Evolutionary conservation across 2,797 vertebrate species (phyloP).

Genomic region (Nannoperca australis): DNA sequence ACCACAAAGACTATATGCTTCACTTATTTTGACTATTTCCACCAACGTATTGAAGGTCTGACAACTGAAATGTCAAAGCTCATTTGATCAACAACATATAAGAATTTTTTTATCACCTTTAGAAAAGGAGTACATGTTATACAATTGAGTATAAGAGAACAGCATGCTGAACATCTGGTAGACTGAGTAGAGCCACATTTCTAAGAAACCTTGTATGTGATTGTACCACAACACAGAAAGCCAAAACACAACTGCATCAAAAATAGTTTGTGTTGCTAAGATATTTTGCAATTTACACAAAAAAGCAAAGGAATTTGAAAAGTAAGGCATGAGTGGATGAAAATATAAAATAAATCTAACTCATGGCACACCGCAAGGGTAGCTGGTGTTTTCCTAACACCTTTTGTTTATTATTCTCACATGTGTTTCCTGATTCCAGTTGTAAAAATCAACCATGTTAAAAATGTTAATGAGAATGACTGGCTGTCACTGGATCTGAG

Average conservation of each 20-base stretch:
- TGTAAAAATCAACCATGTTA: not conserved
- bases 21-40: not conserved
- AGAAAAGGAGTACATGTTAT: not conserved
- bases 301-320: not conserved
- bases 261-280: not conserved
- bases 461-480: not conserved
- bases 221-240: not conserved
- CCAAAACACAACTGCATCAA: too few relatives aligned
- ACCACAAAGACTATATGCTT: not conserved
- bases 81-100: too few relatives aligned
- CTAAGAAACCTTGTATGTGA: not conserved
- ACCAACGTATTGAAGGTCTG: not conserved
- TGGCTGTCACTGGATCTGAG: not conserved
- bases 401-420: not conserved
- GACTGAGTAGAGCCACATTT: not conserved
- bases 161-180: too few relatives aligned
- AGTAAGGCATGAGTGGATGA: not conserved
- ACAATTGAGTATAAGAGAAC: not conserved
- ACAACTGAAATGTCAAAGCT: not conserved
- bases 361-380: not conserved
- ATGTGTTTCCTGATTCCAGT: not conserved
- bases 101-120: not conserved
- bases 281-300: not conserved
- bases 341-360: not conserved
- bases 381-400: not conserved